phyloP scores from a whole-genome alignment of 2,113 vertebrate species.

The Aegotheles bennettii region DNA sequence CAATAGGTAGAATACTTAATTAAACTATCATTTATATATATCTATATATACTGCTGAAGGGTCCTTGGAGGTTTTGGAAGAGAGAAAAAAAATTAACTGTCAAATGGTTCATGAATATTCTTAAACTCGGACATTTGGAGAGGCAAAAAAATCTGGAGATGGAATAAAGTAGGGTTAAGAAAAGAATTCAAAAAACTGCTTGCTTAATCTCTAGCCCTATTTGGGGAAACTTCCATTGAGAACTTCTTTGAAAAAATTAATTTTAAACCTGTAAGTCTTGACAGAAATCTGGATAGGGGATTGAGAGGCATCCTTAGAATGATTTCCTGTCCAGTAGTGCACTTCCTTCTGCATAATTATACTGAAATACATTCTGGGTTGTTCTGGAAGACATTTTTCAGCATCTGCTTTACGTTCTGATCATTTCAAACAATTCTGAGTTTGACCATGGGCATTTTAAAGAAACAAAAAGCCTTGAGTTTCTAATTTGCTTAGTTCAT shows the following conservation, averaged over 20 bases:
- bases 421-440: background rate
- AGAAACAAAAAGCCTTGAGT: background rate
- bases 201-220: background rate
- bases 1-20: too few relatives aligned
- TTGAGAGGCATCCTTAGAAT: background rate
- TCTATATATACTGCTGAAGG: background rate
- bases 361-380: background rate
- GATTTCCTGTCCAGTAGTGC: background rate
- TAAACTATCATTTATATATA: rapidly evolving
- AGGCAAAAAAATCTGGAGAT: background rate
- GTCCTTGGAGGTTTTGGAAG: background rate
- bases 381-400: background rate
- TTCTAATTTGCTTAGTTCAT: background rate
- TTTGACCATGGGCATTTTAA: background rate
- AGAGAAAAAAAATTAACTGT: background rate
- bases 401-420: background rate
- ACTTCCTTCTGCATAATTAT: background rate
- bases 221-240: background rate
- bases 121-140: rapidly evolving
- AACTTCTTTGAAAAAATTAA: background rate
- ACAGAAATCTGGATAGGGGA: background rate
- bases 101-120: background rate
- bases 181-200: background rate
- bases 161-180: background rate
- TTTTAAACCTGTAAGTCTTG: background rate